These are phyloP conservation scores for Aleiodes alternator DNA, from an alignment of 2,888 invertebrate species.

Conservation along the genomic window DNA sequence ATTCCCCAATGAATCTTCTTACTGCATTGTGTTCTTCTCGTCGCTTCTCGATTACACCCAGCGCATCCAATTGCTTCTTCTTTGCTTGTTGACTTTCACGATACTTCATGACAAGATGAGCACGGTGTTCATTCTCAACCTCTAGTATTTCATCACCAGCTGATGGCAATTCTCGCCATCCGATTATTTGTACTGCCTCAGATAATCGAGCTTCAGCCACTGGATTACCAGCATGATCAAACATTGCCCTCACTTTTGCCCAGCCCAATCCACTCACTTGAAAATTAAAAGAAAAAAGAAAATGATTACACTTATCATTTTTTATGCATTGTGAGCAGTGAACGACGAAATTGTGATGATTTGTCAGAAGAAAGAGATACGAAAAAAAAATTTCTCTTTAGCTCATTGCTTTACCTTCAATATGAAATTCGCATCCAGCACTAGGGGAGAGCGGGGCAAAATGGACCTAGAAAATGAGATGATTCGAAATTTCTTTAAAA, in stretches of 20 bases:
- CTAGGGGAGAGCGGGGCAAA: no score
- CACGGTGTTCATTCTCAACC: constrained; percentile 86
- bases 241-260: constrained; percentile 89
- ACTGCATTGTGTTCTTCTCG: constrained; percentile 80
- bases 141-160: constrained; percentile 93
- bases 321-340: no score
- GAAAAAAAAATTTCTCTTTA: no score
- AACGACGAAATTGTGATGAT: no score
- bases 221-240: constrained; percentile 84
- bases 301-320: not conserved
- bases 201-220: constrained; percentile 85
- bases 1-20: constrained; percentile 44
- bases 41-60: constrained; percentile 81
- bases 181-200: constrained; percentile 89
- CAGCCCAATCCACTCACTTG: constrained; percentile 90
- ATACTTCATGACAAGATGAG: constrained; percentile 81
- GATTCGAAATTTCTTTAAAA: no score
- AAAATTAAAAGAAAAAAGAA: not conserved
- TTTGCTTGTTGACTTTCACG: constrained; percentile 80
- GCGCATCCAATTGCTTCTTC: constrained; percentile 81
- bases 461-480: no score
- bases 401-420: no score
- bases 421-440: no score
- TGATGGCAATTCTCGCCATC: constrained; percentile 92
- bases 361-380: no score